A percentile compares a stretch with the other conserved stretches of the same genome.
Evolutionary conservation across 2,888 invertebrate genomes (phyloP).

Genomic region (Marasmarcha lunaedactyla): DNA sequence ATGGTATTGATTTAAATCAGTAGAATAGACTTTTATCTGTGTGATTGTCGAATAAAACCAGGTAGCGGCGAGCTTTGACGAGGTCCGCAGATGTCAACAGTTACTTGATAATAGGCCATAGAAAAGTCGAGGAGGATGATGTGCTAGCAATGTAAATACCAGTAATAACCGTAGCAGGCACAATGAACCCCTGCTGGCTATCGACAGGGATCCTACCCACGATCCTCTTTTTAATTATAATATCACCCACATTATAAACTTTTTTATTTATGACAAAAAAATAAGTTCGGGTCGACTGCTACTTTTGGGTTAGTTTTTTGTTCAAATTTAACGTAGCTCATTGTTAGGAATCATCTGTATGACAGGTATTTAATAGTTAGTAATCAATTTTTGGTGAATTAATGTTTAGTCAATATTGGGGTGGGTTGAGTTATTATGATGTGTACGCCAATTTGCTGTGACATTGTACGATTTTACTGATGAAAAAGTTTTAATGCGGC

Average conservation of each 20-base stretch:
- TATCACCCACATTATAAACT: constrained; percentile 65
- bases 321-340: constrained; percentile 15
- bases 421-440: no score
- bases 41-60: no score
- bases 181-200: constrained; percentile 54
- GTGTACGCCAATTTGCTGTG: no score
- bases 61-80: neutral
- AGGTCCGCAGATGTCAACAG: neutral
- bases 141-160: constrained; percentile 62
- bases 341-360: constrained; percentile 10
- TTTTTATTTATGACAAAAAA: constrained; percentile 34
- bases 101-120: neutral
- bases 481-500: no score
- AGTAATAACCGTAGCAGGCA: constrained; percentile 52
- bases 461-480: no score
- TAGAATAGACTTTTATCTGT: no score
- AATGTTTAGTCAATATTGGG: neutral
- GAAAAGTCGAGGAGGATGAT: constrained; percentile 25
- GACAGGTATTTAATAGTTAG: constrained; percentile 2
- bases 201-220: constrained; percentile 48
- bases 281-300: constrained; percentile 27
- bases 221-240: constrained; percentile 62
- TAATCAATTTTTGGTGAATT: constrained; percentile 2
- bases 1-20: neutral
- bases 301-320: constrained; percentile 29